A percentile compares a stretch with the other conserved stretches of the same genome.
Evolutionary conservation across 2,888 invertebrate genomes (phyloP).

Genomic region (Ischnus inquisitorius): DNA sequence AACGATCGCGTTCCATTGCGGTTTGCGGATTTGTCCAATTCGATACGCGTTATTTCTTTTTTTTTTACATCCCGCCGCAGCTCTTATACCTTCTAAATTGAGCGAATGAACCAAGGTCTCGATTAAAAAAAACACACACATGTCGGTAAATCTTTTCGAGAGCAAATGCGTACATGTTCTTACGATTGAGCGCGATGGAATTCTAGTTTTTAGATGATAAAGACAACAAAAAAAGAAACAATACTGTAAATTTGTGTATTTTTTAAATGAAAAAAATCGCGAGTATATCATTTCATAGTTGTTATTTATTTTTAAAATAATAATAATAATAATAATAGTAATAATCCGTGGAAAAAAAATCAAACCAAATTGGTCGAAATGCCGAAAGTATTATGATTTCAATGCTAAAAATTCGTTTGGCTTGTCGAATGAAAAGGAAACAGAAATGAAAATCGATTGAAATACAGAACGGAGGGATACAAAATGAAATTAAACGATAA

Average conservation of each 20-base stretch:
- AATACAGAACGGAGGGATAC: not conserved
- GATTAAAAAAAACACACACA: conserved; percentile 7
- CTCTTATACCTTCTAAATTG: conserved; percentile 5
- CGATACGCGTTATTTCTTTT: conserved; percentile 9
- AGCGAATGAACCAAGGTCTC: conserved; percentile 5
- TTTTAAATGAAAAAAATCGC: conserved; percentile 63
- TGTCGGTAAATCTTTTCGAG: conserved; percentile 34
- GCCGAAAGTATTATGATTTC: conserved; percentile 62
- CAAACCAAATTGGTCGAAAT: conserved; percentile 35
- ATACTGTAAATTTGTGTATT: conserved; percentile 75
- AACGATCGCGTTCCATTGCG: conserved; percentile 12
- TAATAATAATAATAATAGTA: conserved; percentile 1
- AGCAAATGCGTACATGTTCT: conserved; percentile 49
- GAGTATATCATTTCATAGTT: conserved; percentile 74
- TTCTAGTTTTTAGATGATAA: conserved; percentile 58
- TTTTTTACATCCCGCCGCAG: conserved; percentile 7
- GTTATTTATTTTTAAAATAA: conserved; percentile 74
- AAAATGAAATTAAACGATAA: conserved; percentile 4
- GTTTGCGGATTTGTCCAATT: conserved; percentile 20
- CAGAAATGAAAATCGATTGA: not conserved
- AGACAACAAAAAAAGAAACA: conserved; percentile 8
- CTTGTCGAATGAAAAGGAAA: not conserved
- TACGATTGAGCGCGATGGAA: conserved; percentile 44
- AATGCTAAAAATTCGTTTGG: conserved; percentile 22
- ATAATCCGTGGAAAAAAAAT: conserved; percentile 47